A percentile compares a stretch with the other conserved stretches of the same genome.
phyloP scores from a whole-genome alignment of 2,888 invertebrate species.

The Agrochola circellaris region DNA sequence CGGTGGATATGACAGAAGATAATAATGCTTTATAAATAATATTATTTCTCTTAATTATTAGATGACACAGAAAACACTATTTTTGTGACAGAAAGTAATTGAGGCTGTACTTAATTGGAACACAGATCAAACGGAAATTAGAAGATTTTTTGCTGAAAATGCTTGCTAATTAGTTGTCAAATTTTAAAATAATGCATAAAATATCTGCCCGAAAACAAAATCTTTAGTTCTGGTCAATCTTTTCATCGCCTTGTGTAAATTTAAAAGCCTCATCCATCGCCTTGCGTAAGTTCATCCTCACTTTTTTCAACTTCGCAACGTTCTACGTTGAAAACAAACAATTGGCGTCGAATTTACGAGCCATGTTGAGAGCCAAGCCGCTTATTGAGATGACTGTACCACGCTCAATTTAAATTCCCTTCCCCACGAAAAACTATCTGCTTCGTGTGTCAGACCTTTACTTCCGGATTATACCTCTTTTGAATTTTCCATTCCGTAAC shows the following conservation, averaged over 20 bases:
- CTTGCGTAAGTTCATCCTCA: conserved; percentile 33
- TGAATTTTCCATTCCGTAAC: conserved; percentile 32
- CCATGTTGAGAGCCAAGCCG: conserved; percentile 84
- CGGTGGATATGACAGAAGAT: conserved; percentile 12
- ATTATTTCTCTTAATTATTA: background rate
- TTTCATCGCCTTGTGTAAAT: background rate
- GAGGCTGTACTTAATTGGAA: conserved; percentile 1
- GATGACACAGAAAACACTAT: background rate
- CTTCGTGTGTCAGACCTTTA: conserved; percentile 63
- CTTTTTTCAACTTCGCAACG: conserved; percentile 76
- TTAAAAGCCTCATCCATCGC: conserved; percentile 64
- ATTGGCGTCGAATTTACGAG: conserved; percentile 86
- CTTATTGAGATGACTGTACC: conserved; percentile 85
- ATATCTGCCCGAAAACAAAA: background rate
- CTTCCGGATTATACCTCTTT: conserved; percentile 56
- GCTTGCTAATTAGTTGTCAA: background rate
- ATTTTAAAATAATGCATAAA: background rate
- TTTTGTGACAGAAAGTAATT: conserved; percentile 4
- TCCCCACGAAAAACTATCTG: conserved; percentile 60
- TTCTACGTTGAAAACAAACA: conserved; percentile 86
- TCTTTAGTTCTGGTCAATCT: background rate
- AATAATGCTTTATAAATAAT: background rate
- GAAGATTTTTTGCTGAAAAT: background rate
- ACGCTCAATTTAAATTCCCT: conserved; percentile 81
- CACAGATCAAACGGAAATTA: background rate